phyloP scores from a whole-genome alignment of 2,888 invertebrate genomes.

The Meteorus cinctellus region DNA sequence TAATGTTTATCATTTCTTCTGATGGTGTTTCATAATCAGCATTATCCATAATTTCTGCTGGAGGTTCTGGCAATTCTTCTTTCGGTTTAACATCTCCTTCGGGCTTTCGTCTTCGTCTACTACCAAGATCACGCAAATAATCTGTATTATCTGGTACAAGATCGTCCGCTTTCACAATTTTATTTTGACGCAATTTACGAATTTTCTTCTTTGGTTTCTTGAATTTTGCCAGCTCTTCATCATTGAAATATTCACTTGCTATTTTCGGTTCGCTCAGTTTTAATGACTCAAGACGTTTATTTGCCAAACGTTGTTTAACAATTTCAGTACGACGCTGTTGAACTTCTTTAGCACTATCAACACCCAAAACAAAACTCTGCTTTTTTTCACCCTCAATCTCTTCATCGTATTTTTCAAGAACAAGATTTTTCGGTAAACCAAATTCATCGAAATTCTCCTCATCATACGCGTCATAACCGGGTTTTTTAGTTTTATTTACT shows the following conservation, averaged over 20 bases:
- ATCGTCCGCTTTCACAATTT: constrained; percentile 83
- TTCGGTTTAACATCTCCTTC: constrained; percentile 68
- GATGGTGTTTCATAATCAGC: constrained; percentile 56
- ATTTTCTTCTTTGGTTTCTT: constrained; percentile 91
- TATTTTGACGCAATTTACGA: constrained; percentile 80
- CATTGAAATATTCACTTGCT: constrained; percentile 92
- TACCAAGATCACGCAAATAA: constrained; percentile 70
- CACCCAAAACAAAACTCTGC: constrained; percentile 85
- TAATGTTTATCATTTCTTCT: constrained; percentile 74
- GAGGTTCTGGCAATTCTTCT: constrained; percentile 69
- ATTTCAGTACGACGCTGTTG: constrained; percentile 74
- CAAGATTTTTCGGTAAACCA: constrained; percentile 78
- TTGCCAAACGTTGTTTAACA: constrained; percentile 77
- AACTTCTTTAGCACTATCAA: constrained; percentile 76
- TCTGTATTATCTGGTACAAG: constrained; percentile 74
- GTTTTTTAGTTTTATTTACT: constrained; percentile 87
- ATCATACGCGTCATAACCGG: constrained; percentile 90
- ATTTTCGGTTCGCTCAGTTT: constrained; percentile 79
- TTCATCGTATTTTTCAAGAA: constrained; percentile 96
- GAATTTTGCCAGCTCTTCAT: constrained; percentile 86
- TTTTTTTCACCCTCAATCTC: constrained; percentile 86
- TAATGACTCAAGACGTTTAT: constrained; percentile 84
- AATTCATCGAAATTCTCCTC: constrained; percentile 84
- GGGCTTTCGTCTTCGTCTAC: constrained; percentile 74
- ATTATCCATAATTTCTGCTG: constrained; percentile 71